Evolutionary conservation across 2,888 invertebrate species (phyloP).

Genomic region (Diadegma fenestrale): DNA sequence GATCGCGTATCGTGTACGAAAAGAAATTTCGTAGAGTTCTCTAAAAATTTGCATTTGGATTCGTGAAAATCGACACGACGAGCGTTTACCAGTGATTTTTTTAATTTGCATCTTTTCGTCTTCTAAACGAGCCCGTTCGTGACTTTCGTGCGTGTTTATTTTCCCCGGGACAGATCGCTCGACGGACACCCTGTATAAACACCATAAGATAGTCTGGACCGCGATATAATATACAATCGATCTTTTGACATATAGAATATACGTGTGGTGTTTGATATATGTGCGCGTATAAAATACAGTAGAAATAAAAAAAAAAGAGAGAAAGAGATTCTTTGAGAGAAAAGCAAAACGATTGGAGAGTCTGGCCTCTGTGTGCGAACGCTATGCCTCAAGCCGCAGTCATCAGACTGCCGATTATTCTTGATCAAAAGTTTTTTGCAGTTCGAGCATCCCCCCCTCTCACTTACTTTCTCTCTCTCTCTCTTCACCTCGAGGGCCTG

Average conservation of each 20-base stretch:
- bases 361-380: slow-evolving; percentile 61
- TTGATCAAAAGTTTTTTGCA: slow-evolving; percentile 80
- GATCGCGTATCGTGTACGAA: background rate
- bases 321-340: slow-evolving; percentile 57
- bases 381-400: slow-evolving; percentile 56
- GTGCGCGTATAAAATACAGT: slow-evolving; percentile 38
- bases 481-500: slow-evolving; percentile 16
- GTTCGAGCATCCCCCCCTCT: slow-evolving; percentile 8
- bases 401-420: slow-evolving; percentile 75
- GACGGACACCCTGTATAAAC: slow-evolving; percentile 62
- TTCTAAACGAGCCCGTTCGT: background rate
- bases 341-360: slow-evolving; percentile 66
- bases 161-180: background rate
- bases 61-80: background rate
- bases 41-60: background rate
- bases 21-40: background rate
- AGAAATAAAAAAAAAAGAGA: slow-evolving; percentile 43
- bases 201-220: slow-evolving; percentile 62
- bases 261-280: slow-evolving; percentile 1
- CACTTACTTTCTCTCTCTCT: background rate
- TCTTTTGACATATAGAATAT: slow-evolving; percentile 63
- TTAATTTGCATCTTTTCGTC: too few relatives aligned
- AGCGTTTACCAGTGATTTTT: too few relatives aligned
- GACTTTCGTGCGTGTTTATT: background rate
- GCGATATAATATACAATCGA: slow-evolving; percentile 73